Percentiles rank a stretch among this genome's conserved stretches.
These are phyloP conservation scores for Hemicordylus capensis DNA, from an alignment of 2,113 vertebrate species.

Conservation along the genomic window DNA sequence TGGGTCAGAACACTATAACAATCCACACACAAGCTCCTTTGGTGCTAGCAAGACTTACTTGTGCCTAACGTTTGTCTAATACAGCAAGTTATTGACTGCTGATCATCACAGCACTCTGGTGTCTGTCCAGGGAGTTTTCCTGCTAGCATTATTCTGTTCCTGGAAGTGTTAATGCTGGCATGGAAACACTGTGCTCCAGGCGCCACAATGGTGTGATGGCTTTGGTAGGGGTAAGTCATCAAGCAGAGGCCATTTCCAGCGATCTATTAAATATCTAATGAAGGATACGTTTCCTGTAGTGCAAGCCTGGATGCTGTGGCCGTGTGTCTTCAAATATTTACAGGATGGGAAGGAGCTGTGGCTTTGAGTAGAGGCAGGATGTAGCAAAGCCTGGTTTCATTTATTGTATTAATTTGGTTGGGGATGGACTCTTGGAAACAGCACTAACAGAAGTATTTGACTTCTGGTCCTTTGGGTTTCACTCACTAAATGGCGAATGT, in stretches of 20 bases:
- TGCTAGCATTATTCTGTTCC: background rate
- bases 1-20: too few species aligned
- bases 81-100: background rate
- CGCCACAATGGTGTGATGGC: background rate
- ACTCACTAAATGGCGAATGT: background rate
- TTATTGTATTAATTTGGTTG: background rate
- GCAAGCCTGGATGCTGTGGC: background rate
- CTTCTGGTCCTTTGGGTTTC: background rate
- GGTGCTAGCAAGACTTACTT: background rate
- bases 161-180: background rate
- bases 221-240: background rate
- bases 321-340: background rate
- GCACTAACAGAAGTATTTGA: conserved; percentile 14
- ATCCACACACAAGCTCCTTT: background rate
- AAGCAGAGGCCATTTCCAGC: background rate
- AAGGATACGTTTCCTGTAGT: background rate
- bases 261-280: background rate
- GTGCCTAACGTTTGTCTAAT: background rate
- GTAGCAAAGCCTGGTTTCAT: background rate
- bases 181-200: background rate
- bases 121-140: background rate
- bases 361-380: background rate
- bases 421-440: background rate
- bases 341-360: background rate
- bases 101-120: background rate